Conservation (phyloP, 2,797 vertebrate genomes). For the Halcyon chelicuti region DNA sequence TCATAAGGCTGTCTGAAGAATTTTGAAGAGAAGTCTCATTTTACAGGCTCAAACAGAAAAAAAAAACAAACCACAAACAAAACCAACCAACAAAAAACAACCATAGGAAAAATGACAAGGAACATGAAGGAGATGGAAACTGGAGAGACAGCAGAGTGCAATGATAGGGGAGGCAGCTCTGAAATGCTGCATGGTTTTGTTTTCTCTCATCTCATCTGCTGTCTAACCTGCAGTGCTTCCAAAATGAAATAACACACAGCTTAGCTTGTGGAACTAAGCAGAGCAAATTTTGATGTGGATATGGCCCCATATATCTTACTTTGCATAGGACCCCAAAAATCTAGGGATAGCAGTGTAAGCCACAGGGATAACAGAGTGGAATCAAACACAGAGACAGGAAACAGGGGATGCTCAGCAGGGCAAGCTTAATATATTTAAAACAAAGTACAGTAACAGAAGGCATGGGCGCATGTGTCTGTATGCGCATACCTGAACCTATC, state of each 20-base stretch:
- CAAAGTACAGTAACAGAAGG: background rate
- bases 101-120: background rate
- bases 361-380: background rate
- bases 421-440: background rate
- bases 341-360: background rate
- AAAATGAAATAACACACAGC: background rate
- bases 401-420: background rate
- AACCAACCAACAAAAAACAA: background rate
- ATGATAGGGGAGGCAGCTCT: background rate
- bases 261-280: background rate
- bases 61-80: background rate
- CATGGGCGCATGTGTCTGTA: accelerated
- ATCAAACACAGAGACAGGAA: background rate
- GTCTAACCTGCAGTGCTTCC: background rate
- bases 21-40: background rate
- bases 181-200: background rate
- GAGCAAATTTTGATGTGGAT: background rate
- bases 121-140: background rate
- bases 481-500: background rate
- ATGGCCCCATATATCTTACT: background rate
- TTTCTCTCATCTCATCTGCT: background rate
- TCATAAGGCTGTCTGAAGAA: background rate
- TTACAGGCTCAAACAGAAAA: background rate
- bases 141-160: background rate
- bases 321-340: background rate